phyloP scores from a whole-genome alignment of 2,797 vertebrate species.

The Crenichthys baileyi region DNA sequence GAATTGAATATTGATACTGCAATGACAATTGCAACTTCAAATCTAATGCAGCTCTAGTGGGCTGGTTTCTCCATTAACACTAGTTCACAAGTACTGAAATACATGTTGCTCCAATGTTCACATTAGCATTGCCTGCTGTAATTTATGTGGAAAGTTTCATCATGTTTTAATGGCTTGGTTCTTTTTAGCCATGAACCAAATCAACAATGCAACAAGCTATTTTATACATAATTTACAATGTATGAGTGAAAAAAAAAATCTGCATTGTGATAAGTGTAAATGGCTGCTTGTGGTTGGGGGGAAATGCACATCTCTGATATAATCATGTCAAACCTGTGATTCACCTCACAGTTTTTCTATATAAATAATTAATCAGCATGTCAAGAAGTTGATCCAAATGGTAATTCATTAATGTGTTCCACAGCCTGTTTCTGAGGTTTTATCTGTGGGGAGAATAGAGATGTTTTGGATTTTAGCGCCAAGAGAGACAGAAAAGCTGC shows the following conservation, averaged over 20 bases:
- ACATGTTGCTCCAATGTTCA: no score
- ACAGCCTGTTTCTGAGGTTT: neutral
- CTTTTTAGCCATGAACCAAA: no score
- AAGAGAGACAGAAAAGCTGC: neutral
- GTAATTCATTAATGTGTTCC: neutral
- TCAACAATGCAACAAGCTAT: no score
- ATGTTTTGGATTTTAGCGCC: neutral
- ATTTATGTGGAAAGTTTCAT: no score
- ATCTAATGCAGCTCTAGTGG: neutral
- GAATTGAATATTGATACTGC: neutral
- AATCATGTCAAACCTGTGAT: conserved; percentile 21
- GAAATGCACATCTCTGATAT: neutral
- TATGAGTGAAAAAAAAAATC: neutral
- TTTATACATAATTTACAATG: neutral
- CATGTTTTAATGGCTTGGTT: no score
- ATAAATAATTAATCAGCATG: conserved; percentile 47
- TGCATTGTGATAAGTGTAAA: neutral
- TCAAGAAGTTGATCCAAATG: conserved; percentile 32
- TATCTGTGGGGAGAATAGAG: neutral
- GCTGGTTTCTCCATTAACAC: no score
- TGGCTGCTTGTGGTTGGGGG: neutral
- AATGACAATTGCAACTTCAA: neutral
- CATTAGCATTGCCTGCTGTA: no score
- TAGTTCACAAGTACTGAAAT: no score
- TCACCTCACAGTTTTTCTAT: conserved; percentile 16